Evolutionary conservation across 1,140 invertebrate species (phyloP), one percentile per base, ranked within the genome.

Genomic region (Eupristina koningsbergeri): DNA sequence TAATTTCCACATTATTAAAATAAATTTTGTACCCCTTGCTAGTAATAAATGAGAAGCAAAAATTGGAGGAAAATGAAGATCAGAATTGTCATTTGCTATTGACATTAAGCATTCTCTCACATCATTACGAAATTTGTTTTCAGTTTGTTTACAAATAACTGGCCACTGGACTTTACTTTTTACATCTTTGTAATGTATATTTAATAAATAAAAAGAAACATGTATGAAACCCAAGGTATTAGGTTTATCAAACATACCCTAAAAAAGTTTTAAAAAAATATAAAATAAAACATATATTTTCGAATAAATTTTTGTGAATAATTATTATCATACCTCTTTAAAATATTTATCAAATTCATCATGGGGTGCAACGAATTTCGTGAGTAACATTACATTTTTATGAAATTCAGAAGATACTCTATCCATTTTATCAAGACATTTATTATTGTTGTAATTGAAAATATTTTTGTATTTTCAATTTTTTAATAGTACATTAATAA

Each of bases 231-330:
- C 93, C 3, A 88, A 36, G 63, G 91, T 92, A 73, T 93, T 93
- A 7, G 93, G 92, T 82, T 93, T 93, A 3, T 93, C 87, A 67
- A 93, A 93, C 92, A 93, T 93, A 83, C 91, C 91, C 90, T 92
- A 84, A 85, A 75, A 29, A n/a, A n/a, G n/a, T n/a, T n/a, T n/a
- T 45, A 58, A 29, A 64, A 31, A 31, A 29, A 67, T 79, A 45
- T 29, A 69, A n/a, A 53, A 53, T 73, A 39, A 36, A 13, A 9
- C 29, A 53, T 53, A 17, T 3, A 41, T 5, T 36, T 29, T 26
- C 74, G 64, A 45, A 17, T 73, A 47, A 67, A 69, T 7, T 71
- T 53, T 47, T 47, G 45, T 29, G 85, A 78, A 19, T 22, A 75
- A 45, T 71, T 22, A 63, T n/a, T 77, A 84, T 79, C 50, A 58